Percentiles rank a stretch among this genome's conserved stretches.
Conservation (phyloP, 2,888 invertebrate species). For the Brassicogethes aeneus region DNA sequence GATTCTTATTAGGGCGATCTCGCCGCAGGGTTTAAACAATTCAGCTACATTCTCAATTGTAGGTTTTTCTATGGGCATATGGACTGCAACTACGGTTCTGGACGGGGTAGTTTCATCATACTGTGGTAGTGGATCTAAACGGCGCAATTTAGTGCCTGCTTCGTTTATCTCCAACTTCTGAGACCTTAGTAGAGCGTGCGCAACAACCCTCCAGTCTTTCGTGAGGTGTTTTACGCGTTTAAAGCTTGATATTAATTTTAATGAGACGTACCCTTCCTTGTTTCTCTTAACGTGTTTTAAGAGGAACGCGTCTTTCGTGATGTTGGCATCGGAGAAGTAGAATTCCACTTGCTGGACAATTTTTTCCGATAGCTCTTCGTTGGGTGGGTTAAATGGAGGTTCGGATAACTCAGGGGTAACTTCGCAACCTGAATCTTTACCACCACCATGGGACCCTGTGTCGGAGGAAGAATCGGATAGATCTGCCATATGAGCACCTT, state of each 20-base stretch:
- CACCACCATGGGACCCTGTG: constrained; percentile 52
- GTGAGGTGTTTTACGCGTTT: constrained; percentile 90
- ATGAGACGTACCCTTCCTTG: constrained; percentile 90
- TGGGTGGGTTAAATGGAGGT: constrained; percentile 58
- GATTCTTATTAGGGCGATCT: constrained; percentile 81
- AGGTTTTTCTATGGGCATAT: constrained; percentile 75
- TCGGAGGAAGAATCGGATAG: constrained; percentile 59
- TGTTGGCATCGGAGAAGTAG: constrained; percentile 92
- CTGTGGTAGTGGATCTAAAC: constrained; percentile 75
- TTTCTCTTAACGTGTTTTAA: constrained; percentile 90
- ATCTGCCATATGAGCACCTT: constrained; percentile 53
- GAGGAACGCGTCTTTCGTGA: constrained; percentile 90
- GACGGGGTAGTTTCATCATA: constrained; percentile 91
- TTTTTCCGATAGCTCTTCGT: constrained; percentile 66
- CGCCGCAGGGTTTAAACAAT: constrained; percentile 79
- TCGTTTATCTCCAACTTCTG: constrained; percentile 82
- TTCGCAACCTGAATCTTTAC: constrained; percentile 62
- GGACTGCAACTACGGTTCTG: constrained; percentile 79
- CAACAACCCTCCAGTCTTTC: constrained; percentile 89
- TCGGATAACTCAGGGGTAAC: constrained; percentile 48
- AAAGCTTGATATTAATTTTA: constrained; percentile 91
- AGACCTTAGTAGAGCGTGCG: constrained; percentile 71
- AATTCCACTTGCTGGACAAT: constrained; percentile 87
- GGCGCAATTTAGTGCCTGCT: constrained; percentile 79
- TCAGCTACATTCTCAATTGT: constrained; percentile 88